These are phyloP conservation scores for Portunus trituberculatus DNA, from an alignment of 1,140 invertebrate genomes.

Conservation along the genomic window DNA sequence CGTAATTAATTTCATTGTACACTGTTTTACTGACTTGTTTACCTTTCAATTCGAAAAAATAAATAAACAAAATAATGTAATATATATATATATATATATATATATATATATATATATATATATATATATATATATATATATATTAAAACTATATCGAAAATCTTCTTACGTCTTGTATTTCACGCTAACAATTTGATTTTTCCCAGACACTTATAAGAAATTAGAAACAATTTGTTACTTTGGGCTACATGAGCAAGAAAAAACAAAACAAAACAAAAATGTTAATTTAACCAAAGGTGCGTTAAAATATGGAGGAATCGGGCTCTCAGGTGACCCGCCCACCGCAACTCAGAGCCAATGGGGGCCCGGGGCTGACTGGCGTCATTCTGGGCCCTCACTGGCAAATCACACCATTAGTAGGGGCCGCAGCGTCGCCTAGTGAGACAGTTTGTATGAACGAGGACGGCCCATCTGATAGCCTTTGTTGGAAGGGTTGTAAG, in stretches of 20 bases:
- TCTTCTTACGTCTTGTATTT: background rate
- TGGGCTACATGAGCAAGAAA: background rate
- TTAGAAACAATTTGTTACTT: background rate
- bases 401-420: constrained; percentile 38
- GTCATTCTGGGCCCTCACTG: background rate
- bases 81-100: no score
- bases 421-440: constrained; percentile 1
- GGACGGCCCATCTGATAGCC: constrained; percentile 58
- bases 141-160: background rate
- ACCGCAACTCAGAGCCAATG: constrained; percentile 3
- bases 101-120: no score
- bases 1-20: no score
- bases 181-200: background rate
- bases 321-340: constrained; percentile 37
- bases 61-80: no score
- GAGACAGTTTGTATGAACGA: constrained; percentile 57
- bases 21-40: background rate
- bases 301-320: background rate
- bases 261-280: background rate
- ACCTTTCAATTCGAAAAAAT: background rate
- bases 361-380: background rate
- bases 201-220: background rate
- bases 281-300: background rate
- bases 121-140: no score
- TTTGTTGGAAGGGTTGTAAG: background rate